A percentile compares a stretch with the other conserved stretches of the same genome.
Conservation (phyloP, 2,888 invertebrate species). For the Colostygia pectinataria region DNA sequence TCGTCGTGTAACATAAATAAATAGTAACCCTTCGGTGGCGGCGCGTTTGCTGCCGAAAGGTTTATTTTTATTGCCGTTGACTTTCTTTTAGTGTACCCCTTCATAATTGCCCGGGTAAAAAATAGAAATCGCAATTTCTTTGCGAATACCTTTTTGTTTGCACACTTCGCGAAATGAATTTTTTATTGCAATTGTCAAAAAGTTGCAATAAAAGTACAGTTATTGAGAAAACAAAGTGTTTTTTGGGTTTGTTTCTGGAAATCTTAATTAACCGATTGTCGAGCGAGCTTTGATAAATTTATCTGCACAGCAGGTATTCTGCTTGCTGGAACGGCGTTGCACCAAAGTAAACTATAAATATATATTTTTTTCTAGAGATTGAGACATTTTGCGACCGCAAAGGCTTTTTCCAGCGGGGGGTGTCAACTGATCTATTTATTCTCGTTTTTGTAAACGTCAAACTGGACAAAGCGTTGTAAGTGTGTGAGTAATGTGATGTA, state of each 20-base stretch:
- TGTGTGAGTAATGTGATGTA: conserved; percentile 41
- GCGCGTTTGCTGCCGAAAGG: conserved; percentile 74
- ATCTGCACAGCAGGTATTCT: conserved; percentile 62
- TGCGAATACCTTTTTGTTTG: conserved; percentile 55
- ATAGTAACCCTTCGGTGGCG: conserved; percentile 78
- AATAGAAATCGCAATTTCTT: conserved; percentile 56
- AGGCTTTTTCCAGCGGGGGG: conserved; percentile 68
- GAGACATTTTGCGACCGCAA: conserved; percentile 79
- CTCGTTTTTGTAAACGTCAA: conserved; percentile 63
- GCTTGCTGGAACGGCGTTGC: conserved; percentile 54
- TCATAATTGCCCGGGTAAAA: conserved; percentile 73
- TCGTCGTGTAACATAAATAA: conserved; percentile 72
- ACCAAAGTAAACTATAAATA: conserved; percentile 50
- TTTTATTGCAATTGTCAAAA: conserved; percentile 42
- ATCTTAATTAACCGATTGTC: conserved; percentile 28
- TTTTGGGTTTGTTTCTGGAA: conserved; percentile 24
- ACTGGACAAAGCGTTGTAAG: conserved; percentile 53
- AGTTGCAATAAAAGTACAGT: conserved; percentile 32
- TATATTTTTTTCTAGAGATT: conserved; percentile 62
- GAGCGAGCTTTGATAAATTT: conserved; percentile 48
- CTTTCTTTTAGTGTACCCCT: conserved; percentile 75
- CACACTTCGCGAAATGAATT: conserved; percentile 44
- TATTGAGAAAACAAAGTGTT: conserved; percentile 6
- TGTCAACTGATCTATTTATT: conserved; percentile 54
- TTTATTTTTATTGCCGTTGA: conserved; percentile 76